Conservation (phyloP, 2,797 vertebrate genomes). For the Enteromius anoplus region DNA sequence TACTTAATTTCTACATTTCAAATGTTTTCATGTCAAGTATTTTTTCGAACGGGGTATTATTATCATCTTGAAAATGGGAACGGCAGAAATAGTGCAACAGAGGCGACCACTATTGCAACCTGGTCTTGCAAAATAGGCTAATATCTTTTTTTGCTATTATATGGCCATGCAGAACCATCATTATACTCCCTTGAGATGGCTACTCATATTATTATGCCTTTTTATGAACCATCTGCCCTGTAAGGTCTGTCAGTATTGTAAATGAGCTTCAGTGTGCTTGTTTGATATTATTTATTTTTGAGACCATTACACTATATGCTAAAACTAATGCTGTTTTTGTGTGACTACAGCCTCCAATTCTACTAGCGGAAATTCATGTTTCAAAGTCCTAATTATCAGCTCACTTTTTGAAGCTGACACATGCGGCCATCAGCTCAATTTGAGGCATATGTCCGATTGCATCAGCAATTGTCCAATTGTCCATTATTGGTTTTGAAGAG, state of each 20-base stretch:
- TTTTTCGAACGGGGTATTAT: background rate
- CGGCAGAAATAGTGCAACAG: background rate
- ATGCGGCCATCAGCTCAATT: background rate
- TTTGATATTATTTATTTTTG: background rate
- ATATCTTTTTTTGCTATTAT: background rate
- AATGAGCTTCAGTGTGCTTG: background rate
- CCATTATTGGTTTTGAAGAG: background rate
- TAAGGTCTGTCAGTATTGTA: background rate
- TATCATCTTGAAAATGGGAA: background rate
- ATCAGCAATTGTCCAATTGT: background rate
- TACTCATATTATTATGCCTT: background rate
- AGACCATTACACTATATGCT: background rate
- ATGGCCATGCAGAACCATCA: background rate
- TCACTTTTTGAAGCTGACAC: slow-evolving; percentile 14
- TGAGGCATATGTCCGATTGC: background rate
- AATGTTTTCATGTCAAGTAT: too few relatives aligned
- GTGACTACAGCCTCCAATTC: background rate
- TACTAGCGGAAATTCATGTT: background rate
- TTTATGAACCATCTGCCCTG: background rate
- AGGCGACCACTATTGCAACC: slow-evolving; percentile 15
- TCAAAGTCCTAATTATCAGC: slow-evolving; percentile 26
- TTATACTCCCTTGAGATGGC: slow-evolving; percentile 7
- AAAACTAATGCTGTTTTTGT: background rate
- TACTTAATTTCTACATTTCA: background rate
- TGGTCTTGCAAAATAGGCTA: slow-evolving; percentile 7